These are phyloP conservation scores for Melanotaenia parkinsoni DNA, from an alignment of 2,797 vertebrate species.

Conservation along the genomic window DNA sequence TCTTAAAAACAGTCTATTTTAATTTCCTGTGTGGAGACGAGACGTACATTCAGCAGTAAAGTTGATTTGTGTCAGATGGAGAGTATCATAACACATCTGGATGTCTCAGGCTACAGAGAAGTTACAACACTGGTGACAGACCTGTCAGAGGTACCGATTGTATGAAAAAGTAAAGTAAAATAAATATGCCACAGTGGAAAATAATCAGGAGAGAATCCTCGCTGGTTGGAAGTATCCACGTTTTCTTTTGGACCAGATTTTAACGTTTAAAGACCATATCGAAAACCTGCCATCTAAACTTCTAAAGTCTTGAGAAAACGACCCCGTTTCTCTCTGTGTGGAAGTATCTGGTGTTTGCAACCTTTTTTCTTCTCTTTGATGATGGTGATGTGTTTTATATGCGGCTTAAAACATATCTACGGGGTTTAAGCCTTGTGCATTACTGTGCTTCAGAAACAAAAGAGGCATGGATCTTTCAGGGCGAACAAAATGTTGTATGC, in stretches of 20 bases:
- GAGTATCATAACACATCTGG: neutral
- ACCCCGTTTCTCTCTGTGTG: neutral
- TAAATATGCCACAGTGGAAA: neutral
- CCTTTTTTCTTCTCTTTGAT: too few species aligned
- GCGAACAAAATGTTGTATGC: too few species aligned
- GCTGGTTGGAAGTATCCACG: neutral
- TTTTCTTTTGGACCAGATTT: neutral
- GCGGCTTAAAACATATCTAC: too few species aligned
- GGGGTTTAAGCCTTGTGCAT: too few species aligned
- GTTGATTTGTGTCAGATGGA: neutral
- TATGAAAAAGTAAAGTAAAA: neutral
- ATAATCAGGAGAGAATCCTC: neutral
- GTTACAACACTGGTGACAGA: neutral
- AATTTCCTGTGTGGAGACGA: constrained; percentile 2
- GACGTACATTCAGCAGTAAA: constrained; percentile 10
- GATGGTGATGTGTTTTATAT: too few species aligned
- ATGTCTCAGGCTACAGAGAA: neutral
- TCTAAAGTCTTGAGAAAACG: neutral
- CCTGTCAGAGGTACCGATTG: neutral
- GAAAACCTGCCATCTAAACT: too few species aligned
- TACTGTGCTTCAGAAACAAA: too few species aligned
- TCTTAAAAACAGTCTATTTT: constrained; percentile 1
- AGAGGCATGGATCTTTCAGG: too few species aligned
- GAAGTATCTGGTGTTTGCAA: too few species aligned
- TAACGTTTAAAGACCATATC: neutral